Evolutionary conservation across 2,888 invertebrate genomes (phyloP), one percentile per base, ranked within the genome.

Genomic region (Lycia hirtaria): DNA sequence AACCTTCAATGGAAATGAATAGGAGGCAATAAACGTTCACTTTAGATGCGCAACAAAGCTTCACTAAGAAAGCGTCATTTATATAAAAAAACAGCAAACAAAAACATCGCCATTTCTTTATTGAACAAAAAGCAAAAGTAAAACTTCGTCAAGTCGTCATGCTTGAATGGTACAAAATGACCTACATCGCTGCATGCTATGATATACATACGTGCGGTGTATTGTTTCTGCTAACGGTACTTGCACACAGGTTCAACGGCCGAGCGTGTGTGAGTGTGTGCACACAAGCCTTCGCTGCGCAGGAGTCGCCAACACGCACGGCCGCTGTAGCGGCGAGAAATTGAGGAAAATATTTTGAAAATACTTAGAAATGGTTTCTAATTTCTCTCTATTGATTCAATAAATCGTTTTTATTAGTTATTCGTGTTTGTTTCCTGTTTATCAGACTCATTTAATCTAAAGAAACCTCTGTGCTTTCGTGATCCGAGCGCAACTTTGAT

Each of bases 181-280:
- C 84, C 86, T 67, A 83, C 70, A 71, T 57, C 64, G 56, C 28
- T 33, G 26, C 14, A 44, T 49, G 22, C 41, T 35, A 28, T 30
- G 26, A 15, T 55, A 49, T 45, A 57, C 53, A 41, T 49, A 56
- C 54, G 7, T 22, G 17, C 22, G 47, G 37, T 49, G 43, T 52
- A 47, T 53, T 58, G 51, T 72, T 73, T 56, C 65, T 88, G 86
- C 82, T 87, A 89, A 88, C 89, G 86, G 89, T 89, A 88, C 84
- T 53, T 73, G 70, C 85, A 78, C 80, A 84, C 85, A 71, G 65
- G 67, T 70, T 71, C 74, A 73, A 62, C 64, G 80, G 65, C 72
- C 78, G 19, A 57, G 53, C 48, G 51, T 40, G 56, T 64, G 60
- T 67, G 62, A 66, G 69, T 71, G 72, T 67, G 68, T 62, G 62